Percentiles rank a stretch among this genome's conserved stretches.
Conservation (phyloP, 2,888 invertebrate genomes). For the Eupeodes latifasciatus region DNA sequence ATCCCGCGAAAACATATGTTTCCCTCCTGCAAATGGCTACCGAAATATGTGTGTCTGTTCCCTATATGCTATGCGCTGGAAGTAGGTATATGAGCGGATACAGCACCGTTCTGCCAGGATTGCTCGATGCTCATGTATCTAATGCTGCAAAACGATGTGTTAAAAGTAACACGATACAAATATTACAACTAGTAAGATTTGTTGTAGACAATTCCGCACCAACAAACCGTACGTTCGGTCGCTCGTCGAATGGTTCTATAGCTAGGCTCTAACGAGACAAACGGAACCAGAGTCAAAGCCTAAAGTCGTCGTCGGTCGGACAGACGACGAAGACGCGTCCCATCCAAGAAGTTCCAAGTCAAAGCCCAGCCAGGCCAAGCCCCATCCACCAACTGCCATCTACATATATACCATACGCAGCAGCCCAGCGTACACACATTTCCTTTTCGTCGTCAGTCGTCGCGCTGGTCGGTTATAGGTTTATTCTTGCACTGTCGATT, state of each 20-base stretch:
- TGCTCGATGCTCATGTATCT: conserved; percentile 45
- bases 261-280: conserved; percentile 65
- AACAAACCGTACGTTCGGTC: background rate
- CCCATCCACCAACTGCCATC: conserved; percentile 31
- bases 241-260: background rate
- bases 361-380: conserved; percentile 32
- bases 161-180: conserved; percentile 76
- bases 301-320: background rate
- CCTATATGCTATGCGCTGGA: conserved; percentile 3
- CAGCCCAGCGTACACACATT: conserved; percentile 13
- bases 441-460: background rate
- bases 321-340: conserved; percentile 4
- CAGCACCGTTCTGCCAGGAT: conserved; percentile 17
- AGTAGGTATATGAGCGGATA: conserved; percentile 2
- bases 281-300: conserved; percentile 59
- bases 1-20: conserved; percentile 74
- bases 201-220: conserved; percentile 70
- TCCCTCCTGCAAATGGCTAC: conserved; percentile 67
- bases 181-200: conserved; percentile 75
- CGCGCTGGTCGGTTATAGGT: conserved; percentile 15
- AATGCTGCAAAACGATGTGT: conserved; percentile 75
- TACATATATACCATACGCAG: conserved; percentile 45
- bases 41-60: conserved; percentile 59
- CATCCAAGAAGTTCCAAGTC: conserved; percentile 26
- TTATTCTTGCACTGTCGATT: conserved; percentile 58